Percentiles rank a stretch among this genome's conserved stretches.
Conservation (phyloP, 2,797 vertebrate species). For the Fundulus diaphanus region DNA sequence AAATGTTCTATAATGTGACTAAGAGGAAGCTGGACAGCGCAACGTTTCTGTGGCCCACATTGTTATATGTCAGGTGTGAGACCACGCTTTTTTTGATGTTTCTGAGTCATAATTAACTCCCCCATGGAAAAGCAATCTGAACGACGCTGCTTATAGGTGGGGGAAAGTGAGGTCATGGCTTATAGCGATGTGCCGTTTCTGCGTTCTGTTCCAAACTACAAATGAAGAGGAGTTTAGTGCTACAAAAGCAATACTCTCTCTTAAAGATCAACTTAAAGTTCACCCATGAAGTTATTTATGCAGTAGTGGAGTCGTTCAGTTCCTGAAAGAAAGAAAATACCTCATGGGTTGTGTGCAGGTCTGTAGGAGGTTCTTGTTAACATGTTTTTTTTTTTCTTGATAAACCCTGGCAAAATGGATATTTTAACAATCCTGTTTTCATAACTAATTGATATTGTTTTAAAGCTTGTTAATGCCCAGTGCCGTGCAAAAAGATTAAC, state of each 20-base stretch:
- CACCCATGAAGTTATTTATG: constrained; percentile 27
- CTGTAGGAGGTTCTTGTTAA: background rate
- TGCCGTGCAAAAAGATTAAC: background rate
- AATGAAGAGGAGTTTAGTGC: constrained; percentile 27
- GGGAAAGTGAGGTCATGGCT: constrained; percentile 54
- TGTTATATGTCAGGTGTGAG: constrained; percentile 38
- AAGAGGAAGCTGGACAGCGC: constrained; percentile 34
- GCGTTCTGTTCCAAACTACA: constrained; percentile 17
- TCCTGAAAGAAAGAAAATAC: constrained; percentile 9
- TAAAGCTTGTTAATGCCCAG: background rate
- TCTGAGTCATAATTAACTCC: constrained; percentile 67
- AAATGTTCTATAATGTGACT: constrained; percentile 28
- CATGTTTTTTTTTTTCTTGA: background rate
- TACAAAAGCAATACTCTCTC: constrained; percentile 42
- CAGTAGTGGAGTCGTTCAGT: constrained; percentile 16
- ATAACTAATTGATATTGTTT: background rate
- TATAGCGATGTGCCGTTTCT: constrained; percentile 46
- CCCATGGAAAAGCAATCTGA: constrained; percentile 44
- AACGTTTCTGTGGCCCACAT: constrained; percentile 35
- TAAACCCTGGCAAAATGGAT: background rate
- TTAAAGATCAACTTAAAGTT: constrained; percentile 19
- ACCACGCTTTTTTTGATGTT: constrained; percentile 39
- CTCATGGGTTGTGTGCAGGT: constrained; percentile 4
- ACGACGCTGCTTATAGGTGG: constrained; percentile 22
- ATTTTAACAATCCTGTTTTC: background rate